These are phyloP conservation scores for Orycteropus afer DNA, from an alignment of 2,113 vertebrate genomes.

Conservation along the genomic window DNA sequence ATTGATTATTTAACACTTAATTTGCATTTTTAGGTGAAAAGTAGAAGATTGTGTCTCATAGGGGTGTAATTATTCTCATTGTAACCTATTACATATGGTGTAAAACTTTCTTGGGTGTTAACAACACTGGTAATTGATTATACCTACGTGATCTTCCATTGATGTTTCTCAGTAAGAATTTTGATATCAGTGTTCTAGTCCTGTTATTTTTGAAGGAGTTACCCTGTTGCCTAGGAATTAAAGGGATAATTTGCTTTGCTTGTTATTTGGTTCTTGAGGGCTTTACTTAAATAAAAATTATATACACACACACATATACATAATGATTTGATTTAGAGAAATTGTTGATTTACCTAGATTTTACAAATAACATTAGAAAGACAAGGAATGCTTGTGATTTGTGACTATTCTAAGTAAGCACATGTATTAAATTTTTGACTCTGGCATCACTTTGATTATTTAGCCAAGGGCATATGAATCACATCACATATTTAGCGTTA, in stretches of 20 bases:
- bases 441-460: background rate
- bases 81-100: background rate
- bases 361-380: conserved; percentile 21
- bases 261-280: conserved; percentile 30
- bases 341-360: conserved; percentile 15
- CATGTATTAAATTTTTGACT: background rate
- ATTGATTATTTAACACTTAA: background rate
- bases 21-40: conserved; percentile 19
- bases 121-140: background rate
- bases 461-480: background rate
- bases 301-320: too few species aligned
- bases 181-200: background rate
- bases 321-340: conserved; percentile 19
- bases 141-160: background rate
- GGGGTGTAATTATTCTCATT: background rate
- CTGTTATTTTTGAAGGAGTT: background rate
- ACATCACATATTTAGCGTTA: background rate
- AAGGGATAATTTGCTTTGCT: background rate
- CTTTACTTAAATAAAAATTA: background rate
- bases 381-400: background rate
- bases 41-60: background rate
- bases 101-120: background rate
- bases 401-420: background rate
- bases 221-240: background rate
- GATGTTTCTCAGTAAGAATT: background rate